These are phyloP conservation scores for Rhadinocentrus ornatus DNA, from an alignment of 2,797 vertebrate species.

Conservation along the genomic window DNA sequence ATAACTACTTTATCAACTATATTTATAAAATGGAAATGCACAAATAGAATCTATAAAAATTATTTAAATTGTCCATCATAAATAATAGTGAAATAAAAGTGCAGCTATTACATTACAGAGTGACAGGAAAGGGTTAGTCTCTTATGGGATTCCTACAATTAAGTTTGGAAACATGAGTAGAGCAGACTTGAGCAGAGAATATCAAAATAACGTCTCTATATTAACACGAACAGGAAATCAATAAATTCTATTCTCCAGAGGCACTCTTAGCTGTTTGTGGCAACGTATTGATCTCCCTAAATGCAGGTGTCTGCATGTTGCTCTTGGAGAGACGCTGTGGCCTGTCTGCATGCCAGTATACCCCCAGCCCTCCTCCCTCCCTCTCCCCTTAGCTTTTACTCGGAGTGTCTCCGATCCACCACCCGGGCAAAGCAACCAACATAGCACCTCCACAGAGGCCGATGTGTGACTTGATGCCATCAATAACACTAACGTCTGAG, in stretches of 20 bases:
- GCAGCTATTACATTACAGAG: constrained; percentile 25
- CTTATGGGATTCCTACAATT: constrained; percentile 27
- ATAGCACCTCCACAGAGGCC: constrained; percentile 73
- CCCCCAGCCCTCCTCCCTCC: constrained; percentile 14
- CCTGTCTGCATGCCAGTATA: constrained; percentile 58
- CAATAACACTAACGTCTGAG: constrained; percentile 80
- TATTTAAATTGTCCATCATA: constrained; percentile 2
- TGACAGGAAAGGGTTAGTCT: constrained; percentile 12
- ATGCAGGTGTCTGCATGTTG: constrained; percentile 77
- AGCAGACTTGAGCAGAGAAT: constrained; percentile 35
- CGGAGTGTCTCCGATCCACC: constrained; percentile 39
- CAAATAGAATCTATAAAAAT: background rate
- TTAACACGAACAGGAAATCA: constrained; percentile 71
- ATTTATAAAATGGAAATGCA: background rate
- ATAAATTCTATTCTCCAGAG: constrained; percentile 73
- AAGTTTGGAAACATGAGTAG: constrained; percentile 37
- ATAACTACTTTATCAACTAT: background rate
- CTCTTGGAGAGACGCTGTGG: constrained; percentile 59
- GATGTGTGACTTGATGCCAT: constrained; percentile 83
- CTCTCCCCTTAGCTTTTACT: constrained; percentile 42
- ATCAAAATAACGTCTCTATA: constrained; percentile 63
- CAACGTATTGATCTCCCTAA: constrained; percentile 77
- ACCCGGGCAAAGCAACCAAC: constrained; percentile 47
- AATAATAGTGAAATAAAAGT: background rate
- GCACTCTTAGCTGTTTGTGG: constrained; percentile 62